Conservation (phyloP, 2,113 vertebrate species). For the Lamprologus tigripictilis region DNA sequence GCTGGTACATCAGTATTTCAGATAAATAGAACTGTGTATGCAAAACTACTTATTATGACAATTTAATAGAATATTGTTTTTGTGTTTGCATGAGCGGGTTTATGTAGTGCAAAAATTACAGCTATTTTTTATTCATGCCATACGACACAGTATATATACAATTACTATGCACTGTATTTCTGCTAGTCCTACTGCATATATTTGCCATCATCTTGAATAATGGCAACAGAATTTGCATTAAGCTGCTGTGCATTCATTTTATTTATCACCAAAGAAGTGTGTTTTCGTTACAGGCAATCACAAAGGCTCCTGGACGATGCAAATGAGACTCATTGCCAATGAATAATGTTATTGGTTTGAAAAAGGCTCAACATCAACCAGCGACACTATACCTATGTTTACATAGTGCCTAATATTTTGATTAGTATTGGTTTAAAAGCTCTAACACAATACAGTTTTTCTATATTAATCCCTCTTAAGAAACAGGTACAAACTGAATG, state of each 20-base stretch:
- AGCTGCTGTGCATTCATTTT: constrained; percentile 27
- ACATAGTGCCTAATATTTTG: neutral
- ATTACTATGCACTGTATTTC: neutral
- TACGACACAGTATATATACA: neutral
- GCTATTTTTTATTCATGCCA: neutral
- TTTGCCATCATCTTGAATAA: constrained; percentile 21
- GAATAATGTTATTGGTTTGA: constrained; percentile 37
- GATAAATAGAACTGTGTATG: neutral
- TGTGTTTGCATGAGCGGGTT: neutral
- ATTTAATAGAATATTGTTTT: neutral
- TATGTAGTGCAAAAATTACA: neutral
- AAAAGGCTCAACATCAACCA: constrained; percentile 11
- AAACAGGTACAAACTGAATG: neutral
- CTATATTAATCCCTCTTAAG: neutral
- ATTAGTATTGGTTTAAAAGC: neutral
- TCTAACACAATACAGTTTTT: neutral
- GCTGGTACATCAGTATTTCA: neutral
- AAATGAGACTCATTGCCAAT: constrained; percentile 53
- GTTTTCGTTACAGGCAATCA: constrained; percentile 48
- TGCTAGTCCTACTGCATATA: neutral
- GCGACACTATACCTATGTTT: neutral
- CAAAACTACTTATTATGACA: neutral
- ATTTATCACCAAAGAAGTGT: constrained; percentile 37
- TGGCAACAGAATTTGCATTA: constrained; percentile 28
- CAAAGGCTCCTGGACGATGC: constrained; percentile 16